A percentile compares a stretch with the other conserved stretches of the same genome.
Evolutionary conservation across 2,113 vertebrate genomes (phyloP).

Genomic region (Ranitomeya imitator): DNA sequence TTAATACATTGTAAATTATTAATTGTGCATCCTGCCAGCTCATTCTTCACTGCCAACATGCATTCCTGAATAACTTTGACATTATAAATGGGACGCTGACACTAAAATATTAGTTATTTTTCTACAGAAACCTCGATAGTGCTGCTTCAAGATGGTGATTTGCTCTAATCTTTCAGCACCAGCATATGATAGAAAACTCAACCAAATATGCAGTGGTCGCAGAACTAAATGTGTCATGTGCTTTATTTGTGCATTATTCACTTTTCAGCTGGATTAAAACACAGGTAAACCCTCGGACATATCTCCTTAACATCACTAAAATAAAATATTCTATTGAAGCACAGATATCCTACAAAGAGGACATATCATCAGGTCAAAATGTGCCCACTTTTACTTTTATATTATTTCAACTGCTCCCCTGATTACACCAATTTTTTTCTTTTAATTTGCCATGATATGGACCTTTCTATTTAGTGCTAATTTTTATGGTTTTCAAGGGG

Average conservation of each 20-base stretch:
- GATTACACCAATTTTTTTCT: too few species aligned
- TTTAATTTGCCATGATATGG: too few species aligned
- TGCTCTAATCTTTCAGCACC: neutral
- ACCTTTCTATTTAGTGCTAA: too few species aligned
- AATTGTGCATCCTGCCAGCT: constrained; percentile 9
- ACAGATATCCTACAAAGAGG: too few species aligned
- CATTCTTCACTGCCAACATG: constrained; percentile 19
- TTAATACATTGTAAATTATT: constrained; percentile 33
- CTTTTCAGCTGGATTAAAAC: neutral
- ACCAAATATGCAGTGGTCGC: neutral
- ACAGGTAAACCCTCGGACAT: too few species aligned
- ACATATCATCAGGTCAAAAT: too few species aligned
- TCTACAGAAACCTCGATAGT: neutral
- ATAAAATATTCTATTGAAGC: too few species aligned
- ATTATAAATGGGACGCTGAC: constrained; percentile 22
- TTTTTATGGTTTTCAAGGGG: too few species aligned
- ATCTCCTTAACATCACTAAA: too few species aligned
- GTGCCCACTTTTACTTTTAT: too few species aligned
- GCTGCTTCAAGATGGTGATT: neutral
- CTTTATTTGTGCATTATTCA: neutral
- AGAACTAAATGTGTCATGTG: neutral
- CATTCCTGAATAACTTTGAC: neutral
- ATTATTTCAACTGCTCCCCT: too few species aligned
- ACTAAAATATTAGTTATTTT: neutral
- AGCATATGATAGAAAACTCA: neutral